Evolutionary conservation across 2,113 vertebrate genomes (phyloP), one percentile per base, ranked within the genome.

Genomic region (Carassius carassius): DNA sequence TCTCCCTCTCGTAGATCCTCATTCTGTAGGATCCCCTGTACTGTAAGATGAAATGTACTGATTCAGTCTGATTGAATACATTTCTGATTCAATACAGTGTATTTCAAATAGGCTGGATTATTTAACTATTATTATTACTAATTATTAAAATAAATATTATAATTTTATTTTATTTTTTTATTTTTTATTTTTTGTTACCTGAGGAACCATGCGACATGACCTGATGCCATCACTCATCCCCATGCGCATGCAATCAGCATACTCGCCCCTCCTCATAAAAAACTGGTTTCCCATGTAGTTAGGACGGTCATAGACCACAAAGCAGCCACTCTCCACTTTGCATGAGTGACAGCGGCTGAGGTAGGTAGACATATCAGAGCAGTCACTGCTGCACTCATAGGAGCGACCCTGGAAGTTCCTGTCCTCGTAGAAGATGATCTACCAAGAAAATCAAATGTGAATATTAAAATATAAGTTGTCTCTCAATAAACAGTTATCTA

Each of bases 1-100:
- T 93, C 85, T 93, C 91, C 75, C 83, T 92, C 90, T 92, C 92
- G 3, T 92, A 94, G 58, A 92, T 87, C 87, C 60, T 92, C 85
- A 93, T 92, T 74, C 85, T 86, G 41, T 78, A 86, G 23, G 81
- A 1, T 74, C 85, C 85, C 44, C 65, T 86, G 63, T 86, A 77
- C 85, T 86, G 54, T 70, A 65, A 67, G 25, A 37, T 51, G 1
- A 49, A 73, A 62, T 51, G 23, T 29, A 56, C 21, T 35, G 9
- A 12, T 49, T 79, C 58, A 79, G 19, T 25, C 1, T 60, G 4
- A 21, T 19, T 65, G 0, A 67, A 5, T 67, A 0, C 14, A 32
- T 35, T 32, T 35, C 13, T 65, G 5, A 67, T 67, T 67, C 29
- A 32, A 32, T 16, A 35, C 16, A 69, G 16, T 19, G 1, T 47